Conservation (phyloP, 2,113 vertebrate species). For the Pagrus major region DNA sequence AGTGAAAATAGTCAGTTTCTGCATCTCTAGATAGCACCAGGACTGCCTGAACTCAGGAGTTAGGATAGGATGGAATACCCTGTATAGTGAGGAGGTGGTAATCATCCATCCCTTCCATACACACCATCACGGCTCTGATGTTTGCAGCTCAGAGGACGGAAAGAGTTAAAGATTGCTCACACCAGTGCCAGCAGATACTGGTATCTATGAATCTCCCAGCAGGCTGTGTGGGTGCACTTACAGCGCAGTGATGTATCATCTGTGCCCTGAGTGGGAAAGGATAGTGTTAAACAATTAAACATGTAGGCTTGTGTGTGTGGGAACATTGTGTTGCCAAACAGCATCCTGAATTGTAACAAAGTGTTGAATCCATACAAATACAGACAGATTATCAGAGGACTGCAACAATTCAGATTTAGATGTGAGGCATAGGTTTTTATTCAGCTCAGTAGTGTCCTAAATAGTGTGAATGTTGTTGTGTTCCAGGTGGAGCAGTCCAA, state of each 20-base stretch:
- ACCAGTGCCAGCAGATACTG: background rate
- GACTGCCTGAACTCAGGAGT: background rate
- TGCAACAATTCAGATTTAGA: background rate
- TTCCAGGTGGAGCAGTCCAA: slow-evolving; percentile 87
- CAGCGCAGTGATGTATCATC: slow-evolving; percentile 1
- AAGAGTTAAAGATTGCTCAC: background rate
- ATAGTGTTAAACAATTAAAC: slow-evolving; percentile 20
- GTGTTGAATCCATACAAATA: background rate
- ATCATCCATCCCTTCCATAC: background rate
- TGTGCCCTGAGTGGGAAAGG: slow-evolving; percentile 33
- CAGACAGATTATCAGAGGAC: background rate
- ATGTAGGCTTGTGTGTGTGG: slow-evolving; percentile 13
- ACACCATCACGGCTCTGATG: background rate
- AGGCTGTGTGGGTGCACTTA: slow-evolving; percentile 45
- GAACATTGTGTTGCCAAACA: slow-evolving; percentile 3
- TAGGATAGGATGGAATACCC: background rate
- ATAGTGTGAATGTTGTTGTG: background rate
- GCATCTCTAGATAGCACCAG: too few relatives aligned
- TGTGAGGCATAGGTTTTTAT: background rate
- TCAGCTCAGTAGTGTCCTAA: background rate
- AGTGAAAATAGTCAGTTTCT: too few relatives aligned
- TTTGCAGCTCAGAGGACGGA: background rate
- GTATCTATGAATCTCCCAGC: slow-evolving; percentile 4
- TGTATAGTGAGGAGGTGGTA: background rate
- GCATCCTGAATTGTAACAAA: background rate